Evolutionary conservation across 92 coral and sea anemone species (phyloP), one percentile per base, ranked within the genome.

Genomic region (Heteractis magnifica): DNA sequence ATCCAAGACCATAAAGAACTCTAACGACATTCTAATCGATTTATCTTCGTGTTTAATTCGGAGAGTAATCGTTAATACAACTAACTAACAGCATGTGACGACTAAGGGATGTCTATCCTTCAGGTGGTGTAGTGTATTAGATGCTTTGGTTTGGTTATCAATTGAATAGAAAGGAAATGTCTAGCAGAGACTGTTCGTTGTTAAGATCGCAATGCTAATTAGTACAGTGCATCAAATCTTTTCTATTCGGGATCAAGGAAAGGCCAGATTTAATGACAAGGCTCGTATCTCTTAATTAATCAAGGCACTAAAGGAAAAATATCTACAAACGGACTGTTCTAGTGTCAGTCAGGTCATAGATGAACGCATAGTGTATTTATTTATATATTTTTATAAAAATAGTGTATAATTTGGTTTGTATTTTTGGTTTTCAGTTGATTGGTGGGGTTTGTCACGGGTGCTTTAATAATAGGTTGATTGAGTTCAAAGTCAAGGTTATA

Each of bases 201-300:
- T 7, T 48, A n/a, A 78, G 58, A 26, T 71, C 5, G 19, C 44
- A 21, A 4, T 50, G 56, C 79, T 70, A 72, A 82, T 82, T 34
- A 34, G 4, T 83, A 83, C 62, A 10, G 56, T 11, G 21, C 74
- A 76, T 49, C 44, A 84, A 72, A 55, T 15, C 52, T 34, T 83
- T 83, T 76, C 6, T 74, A 8, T 5, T n/a, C 10, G 7, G 77
- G 84, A 81, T 81, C 48, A 81, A 65, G 84, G 13, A 48, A 60
- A n/a, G 73, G 56, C 20, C 53, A 79, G 82, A 44, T 79, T 56
- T 59, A 79, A 77, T 77, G 48, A 77, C 64, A 34, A 8, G 58
- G 65, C 18, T 20, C 72, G 8, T n/a, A n/a, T 52, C 41, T 41
- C 11, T 48, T 26, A 62, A 79, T 79, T 79, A 79, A 79, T 79